Base-by-base conservation (phyloP, 2,888 invertebrate genomes). In the Oithona nana region DNA sequence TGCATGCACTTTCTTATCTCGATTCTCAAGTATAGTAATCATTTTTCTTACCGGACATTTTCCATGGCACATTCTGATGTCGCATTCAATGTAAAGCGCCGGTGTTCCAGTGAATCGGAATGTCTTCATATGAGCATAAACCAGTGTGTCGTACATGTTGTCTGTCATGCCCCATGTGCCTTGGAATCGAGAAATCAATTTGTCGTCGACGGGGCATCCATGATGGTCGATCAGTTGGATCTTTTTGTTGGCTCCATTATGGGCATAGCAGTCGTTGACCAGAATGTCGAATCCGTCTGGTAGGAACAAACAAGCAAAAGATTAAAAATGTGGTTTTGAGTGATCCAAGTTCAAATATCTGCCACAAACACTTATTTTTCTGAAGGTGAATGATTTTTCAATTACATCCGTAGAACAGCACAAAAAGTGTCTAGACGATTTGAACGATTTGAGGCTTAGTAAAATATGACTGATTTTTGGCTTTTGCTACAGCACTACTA, bases 31-130 rank as follows among this genome's bases (percentile, higher is more conserved):
- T n/a, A n/a, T n/a, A n/a, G n/a, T n/a, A n/a, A n/a, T n/a, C n/a
- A n/a, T n/a, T n/a, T n/a, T n/a, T n/a, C n/a, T 81, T 74, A 92
- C 92, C 69, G 90, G 92, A 77, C 92, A 92, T 68, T 88, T 78
- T 65, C 92, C 92, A 73, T 92, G 92, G 72, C 92, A 92, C 92
- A 92, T 92, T 68, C 90, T 78, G 31, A 92, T 90, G 73, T 92
- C 92, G 70, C 92, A 92, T 75, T 92, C 92, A 65, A 92, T 88
- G 72, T 92, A 92, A 3, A 92, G 79, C 4, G 92, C 90, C 0
- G 92, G 92, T 0, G 90, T 90, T 28, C 90, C 90, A 0, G 90
- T 92, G 73, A 92, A 92, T 64, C 92, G 78, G 75, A 88, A 88
- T 1, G 92, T 90, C 75, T 92, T 92, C 86, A 92, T 88, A 71